These are phyloP conservation scores for Aethes cnicana DNA, from an alignment of 2,888 invertebrate species.

Conservation along the genomic window DNA sequence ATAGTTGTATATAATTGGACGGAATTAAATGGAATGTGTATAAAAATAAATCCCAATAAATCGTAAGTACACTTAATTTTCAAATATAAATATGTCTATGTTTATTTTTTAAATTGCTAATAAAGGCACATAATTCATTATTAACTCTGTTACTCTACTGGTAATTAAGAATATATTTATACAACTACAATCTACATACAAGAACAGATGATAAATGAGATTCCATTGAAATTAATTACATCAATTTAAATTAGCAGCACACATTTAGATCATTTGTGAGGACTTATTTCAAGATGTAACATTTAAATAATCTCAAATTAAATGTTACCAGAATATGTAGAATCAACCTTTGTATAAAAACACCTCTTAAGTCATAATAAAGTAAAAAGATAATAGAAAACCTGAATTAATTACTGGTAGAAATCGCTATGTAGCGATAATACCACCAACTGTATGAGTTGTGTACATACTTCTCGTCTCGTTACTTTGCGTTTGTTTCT, in stretches of 20 bases:
- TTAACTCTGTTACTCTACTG: not conserved
- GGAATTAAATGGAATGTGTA: conserved; percentile 2
- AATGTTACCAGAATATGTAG: too few species aligned
- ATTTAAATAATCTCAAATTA: too few species aligned
- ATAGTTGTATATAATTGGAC: not conserved
- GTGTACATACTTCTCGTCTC: too few species aligned
- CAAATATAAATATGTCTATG: not conserved
- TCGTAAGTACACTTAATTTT: not conserved
- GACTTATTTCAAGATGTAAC: too few species aligned
- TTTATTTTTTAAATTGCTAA: not conserved
- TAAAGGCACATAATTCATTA: conserved; percentile 21
- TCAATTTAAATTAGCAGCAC: not conserved
- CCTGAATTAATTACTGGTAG: too few species aligned
- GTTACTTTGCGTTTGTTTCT: too few species aligned
- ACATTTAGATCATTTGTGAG: not conserved
- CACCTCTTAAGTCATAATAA: too few species aligned
- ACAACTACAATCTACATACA: not conserved
- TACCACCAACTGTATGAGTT: too few species aligned
- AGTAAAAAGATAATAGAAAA: too few species aligned
- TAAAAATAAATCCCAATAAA: not conserved
- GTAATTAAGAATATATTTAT: conserved; percentile 4
- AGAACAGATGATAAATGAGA: conserved; percentile 15
- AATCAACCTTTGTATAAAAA: too few species aligned
- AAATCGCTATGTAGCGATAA: too few species aligned
- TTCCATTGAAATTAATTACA: conserved; percentile 19